Evolutionary conservation across 2,797 vertebrate species (phyloP).

Genomic region (Diceros bicornis): DNA sequence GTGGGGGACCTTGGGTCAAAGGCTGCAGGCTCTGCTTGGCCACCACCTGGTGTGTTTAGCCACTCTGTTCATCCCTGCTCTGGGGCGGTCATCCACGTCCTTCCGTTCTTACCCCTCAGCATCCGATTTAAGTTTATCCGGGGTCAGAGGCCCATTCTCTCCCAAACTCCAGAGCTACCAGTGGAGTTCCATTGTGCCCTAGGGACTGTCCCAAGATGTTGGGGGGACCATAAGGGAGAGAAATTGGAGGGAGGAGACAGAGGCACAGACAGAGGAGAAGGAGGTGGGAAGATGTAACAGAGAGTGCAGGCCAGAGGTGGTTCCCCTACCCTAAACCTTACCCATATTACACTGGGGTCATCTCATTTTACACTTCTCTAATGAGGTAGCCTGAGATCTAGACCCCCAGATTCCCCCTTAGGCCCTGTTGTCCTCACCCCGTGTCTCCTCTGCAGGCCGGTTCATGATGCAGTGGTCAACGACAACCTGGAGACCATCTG

Average conservation of each 20-base stretch:
- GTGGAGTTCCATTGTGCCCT: not conserved
- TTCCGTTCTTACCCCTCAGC: not conserved
- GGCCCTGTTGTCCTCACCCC: conserved; percentile 39
- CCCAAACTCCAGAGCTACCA: not conserved
- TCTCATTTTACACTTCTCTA: not conserved
- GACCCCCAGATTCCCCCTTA: not conserved
- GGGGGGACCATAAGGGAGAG: not conserved
- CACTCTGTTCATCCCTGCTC: not conserved
- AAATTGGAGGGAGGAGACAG: not conserved
- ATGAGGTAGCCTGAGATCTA: not conserved
- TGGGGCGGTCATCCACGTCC: not conserved
- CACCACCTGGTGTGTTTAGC: not conserved
- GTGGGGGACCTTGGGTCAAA: not conserved
- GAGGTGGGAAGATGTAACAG: not conserved
- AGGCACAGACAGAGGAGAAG: not conserved
- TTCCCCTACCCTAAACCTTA: not conserved
- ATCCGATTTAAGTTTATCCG: conserved; percentile 27
- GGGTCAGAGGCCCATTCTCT: not conserved
- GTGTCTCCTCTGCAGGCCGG: conserved; percentile 91
- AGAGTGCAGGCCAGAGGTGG: not conserved
- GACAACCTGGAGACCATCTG: conserved; percentile 98
- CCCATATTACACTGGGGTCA: not conserved
- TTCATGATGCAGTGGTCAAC: conserved; percentile 98
- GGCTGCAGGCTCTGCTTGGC: not conserved
- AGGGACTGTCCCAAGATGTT: not conserved